Percentiles rank a stretch among this genome's conserved stretches.
Evolutionary conservation across 2,113 vertebrate genomes (phyloP).

Genomic region (Myanophis thanlyinensis): DNA sequence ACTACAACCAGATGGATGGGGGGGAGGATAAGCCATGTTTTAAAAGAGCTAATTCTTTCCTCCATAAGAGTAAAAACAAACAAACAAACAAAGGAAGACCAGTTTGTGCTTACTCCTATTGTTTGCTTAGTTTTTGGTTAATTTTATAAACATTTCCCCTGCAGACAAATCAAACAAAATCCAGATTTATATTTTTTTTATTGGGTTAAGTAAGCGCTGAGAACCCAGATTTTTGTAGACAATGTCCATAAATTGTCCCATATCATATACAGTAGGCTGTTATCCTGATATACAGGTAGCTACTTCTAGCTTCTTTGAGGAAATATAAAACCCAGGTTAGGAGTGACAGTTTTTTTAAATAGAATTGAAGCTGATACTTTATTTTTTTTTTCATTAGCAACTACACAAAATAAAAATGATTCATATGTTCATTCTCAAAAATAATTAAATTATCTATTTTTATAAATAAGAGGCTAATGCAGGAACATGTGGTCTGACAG

Average conservation of each 20-base stretch:
- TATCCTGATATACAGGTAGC: conserved; percentile 43
- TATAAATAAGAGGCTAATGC: conserved; percentile 25
- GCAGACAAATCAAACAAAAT: conserved; percentile 51
- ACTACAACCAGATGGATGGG: conserved; percentile 75
- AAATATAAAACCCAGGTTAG: conserved; percentile 54
- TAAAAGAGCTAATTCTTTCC: conserved; percentile 53
- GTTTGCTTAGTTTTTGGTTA: conserved; percentile 70
- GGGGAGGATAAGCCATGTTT: conserved; percentile 54
- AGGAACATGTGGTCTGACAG: conserved; percentile 2
- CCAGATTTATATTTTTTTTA: conserved; percentile 55
- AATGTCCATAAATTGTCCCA: neutral
- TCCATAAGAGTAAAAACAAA: neutral
- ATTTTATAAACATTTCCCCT: conserved; percentile 73
- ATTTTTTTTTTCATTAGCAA: conserved; percentile 50
- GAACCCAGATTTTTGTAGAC: conserved; percentile 39
- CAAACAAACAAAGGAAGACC: conserved; percentile 24
- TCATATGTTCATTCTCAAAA: conserved; percentile 41
- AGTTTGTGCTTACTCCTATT: conserved; percentile 46
- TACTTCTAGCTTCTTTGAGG: conserved; percentile 51
- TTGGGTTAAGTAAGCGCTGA: conserved; percentile 35
- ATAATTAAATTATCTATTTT: conserved; percentile 42
- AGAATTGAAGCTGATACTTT: conserved; percentile 14
- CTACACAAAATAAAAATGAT: conserved; percentile 24
- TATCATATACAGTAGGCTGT: conserved; percentile 46
- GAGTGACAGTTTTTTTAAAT: conserved; percentile 43